Evolutionary conservation across 2,888 invertebrate species (phyloP).

Genomic region (Dasypogon diadema): DNA sequence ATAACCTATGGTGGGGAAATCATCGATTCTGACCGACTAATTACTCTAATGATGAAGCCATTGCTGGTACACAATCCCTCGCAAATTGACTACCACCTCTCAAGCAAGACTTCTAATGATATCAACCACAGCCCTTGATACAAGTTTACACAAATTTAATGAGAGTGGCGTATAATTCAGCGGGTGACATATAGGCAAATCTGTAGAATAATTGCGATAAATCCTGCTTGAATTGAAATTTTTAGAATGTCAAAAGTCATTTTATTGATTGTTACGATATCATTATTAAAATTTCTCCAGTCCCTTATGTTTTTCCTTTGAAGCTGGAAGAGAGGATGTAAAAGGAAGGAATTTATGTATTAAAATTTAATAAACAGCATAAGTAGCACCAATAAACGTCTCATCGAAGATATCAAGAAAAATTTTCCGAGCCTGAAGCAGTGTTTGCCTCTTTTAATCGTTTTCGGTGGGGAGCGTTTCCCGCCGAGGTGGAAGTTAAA

Average conservation of each 20-base stretch:
- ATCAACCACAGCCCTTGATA: not conserved
- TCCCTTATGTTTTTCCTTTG: not conserved
- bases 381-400: not conserved
- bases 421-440: not conserved
- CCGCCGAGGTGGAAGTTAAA: slow-evolving; percentile 4
- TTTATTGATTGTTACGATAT: not conserved
- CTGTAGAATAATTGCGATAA: not conserved
- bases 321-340: not conserved
- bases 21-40: slow-evolving; percentile 12
- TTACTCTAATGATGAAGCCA: slow-evolving; percentile 35
- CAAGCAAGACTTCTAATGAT: slow-evolving; percentile 26
- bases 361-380: slow-evolving; percentile 26
- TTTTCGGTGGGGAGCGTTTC: not conserved
- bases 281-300: not conserved
- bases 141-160: slow-evolving; percentile 14
- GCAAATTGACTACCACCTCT: slow-evolving; percentile 16
- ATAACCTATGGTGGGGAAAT: slow-evolving; percentile 5
- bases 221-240: not conserved
- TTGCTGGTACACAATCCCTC: slow-evolving; percentile 19
- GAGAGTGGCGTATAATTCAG: not conserved
- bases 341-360: no score
- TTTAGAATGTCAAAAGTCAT: not conserved
- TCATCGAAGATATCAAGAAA: slow-evolving; percentile 13
- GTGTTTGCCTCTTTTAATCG: not conserved
- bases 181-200: not conserved